Percentiles rank a stretch among this genome's conserved stretches.
phyloP scores from a whole-genome alignment of 2,888 invertebrate genomes.

The Arge pagana region DNA sequence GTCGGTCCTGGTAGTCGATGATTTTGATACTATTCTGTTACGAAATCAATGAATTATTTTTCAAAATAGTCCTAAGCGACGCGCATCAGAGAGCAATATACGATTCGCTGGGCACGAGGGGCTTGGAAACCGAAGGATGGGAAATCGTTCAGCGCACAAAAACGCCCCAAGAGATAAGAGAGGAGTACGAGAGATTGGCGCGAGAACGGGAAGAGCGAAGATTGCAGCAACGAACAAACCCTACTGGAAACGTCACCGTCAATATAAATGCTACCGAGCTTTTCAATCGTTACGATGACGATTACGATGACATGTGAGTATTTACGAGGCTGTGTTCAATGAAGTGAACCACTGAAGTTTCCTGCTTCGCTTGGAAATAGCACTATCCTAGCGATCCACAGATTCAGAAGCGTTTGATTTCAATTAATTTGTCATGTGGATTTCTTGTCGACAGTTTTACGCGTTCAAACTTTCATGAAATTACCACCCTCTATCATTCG shows the following conservation, averaged over 20 bases:
- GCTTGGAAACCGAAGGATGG: conserved; percentile 94
- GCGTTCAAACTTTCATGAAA: too few species aligned
- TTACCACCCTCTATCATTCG: too few species aligned
- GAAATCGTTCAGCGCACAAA: conserved; percentile 89
- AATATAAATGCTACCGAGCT: conserved; percentile 92
- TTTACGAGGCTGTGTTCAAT: conserved; percentile 36
- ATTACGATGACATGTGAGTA: conserved; percentile 65
- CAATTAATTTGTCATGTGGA: conserved; percentile 30
- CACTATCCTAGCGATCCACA: too few species aligned
- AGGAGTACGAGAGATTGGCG: conserved; percentile 90
- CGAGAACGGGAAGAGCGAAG: conserved; percentile 85
- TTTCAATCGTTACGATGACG: conserved; percentile 80
- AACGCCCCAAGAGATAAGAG: conserved; percentile 94
- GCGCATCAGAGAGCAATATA: conserved; percentile 94
- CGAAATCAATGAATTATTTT: neutral
- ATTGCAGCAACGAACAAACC: conserved; percentile 89
- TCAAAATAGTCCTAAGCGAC: conserved; percentile 79
- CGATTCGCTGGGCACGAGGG: conserved; percentile 78
- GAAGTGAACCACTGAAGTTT: too few species aligned
- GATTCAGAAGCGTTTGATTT: conserved; percentile 11
- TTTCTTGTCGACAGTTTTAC: too few species aligned
- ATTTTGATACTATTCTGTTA: neutral
- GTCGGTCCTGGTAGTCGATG: conserved; percentile 58
- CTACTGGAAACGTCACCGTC: conserved; percentile 83
- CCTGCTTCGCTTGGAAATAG: too few species aligned